Conservation (phyloP, 2,797 vertebrate species). For the Cetoscarus ocellatus region DNA sequence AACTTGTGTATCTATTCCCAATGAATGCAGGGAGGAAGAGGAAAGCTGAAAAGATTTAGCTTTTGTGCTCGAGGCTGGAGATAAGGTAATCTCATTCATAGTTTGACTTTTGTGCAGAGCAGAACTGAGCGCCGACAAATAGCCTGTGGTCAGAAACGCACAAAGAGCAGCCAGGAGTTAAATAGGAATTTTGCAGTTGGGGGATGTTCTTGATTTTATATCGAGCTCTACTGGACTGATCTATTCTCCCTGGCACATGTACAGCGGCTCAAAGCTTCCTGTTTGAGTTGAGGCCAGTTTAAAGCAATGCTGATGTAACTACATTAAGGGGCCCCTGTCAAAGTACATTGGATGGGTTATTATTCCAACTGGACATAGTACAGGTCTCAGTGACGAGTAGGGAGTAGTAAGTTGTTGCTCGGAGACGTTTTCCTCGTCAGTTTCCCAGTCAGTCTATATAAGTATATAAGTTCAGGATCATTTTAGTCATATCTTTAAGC, state of each 20-base stretch:
- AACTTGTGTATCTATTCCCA: slow-evolving; percentile 15
- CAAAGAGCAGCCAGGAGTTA: slow-evolving; percentile 49
- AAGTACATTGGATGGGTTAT: slow-evolving; percentile 48
- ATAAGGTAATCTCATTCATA: slow-evolving; percentile 41
- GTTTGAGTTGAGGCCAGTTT: slow-evolving; percentile 30
- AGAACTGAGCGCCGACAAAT: slow-evolving; percentile 36
- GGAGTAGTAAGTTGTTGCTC: slow-evolving; percentile 35
- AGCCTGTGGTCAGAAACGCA: slow-evolving; percentile 34
- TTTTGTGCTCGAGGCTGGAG: slow-evolving; percentile 25
- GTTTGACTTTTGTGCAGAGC: slow-evolving; percentile 31
- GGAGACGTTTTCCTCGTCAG: slow-evolving; percentile 41
- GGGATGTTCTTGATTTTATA: slow-evolving; percentile 43
- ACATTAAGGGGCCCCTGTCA: slow-evolving; percentile 55
- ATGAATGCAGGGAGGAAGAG: slow-evolving; percentile 9
- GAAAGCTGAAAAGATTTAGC: slow-evolving; percentile 11
- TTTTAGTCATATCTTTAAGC: not conserved
- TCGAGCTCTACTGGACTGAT: slow-evolving; percentile 36
- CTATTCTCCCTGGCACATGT: slow-evolving; percentile 35
- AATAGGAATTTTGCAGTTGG: slow-evolving; percentile 42
- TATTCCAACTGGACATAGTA: slow-evolving; percentile 57
- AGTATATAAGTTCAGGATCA: slow-evolving; percentile 38
- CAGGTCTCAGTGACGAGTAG: slow-evolving; percentile 47
- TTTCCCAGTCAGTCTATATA: slow-evolving; percentile 3
- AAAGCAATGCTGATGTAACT: slow-evolving; percentile 48
- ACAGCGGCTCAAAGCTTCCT: slow-evolving; percentile 4